Evolutionary conservation across 1,140 invertebrate genomes (phyloP).

Genomic region (Panulirus ornatus): DNA sequence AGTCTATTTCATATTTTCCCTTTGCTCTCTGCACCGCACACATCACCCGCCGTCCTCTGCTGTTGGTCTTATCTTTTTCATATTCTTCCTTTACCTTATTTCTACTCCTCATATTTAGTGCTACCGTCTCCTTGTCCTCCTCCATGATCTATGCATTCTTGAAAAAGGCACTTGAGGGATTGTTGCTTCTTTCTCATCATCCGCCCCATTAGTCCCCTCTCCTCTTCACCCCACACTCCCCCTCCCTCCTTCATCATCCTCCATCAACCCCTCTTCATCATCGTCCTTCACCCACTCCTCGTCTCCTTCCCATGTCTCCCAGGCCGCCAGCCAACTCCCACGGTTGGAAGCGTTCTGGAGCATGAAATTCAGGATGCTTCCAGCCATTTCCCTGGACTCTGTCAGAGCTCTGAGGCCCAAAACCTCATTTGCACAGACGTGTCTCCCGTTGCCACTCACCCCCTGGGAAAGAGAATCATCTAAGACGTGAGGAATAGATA

Average conservation of each 20-base stretch:
- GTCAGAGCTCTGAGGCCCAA: neutral
- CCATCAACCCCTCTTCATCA: neutral
- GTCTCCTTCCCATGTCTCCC: neutral
- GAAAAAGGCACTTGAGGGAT: too few relatives aligned
- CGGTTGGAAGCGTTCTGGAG: neutral
- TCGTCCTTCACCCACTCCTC: neutral
- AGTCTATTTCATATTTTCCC: too few relatives aligned
- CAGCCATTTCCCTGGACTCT: slow-evolving; percentile 19
- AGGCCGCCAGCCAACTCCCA: neutral
- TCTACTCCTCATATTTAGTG: too few relatives aligned
- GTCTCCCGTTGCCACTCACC: too few relatives aligned
- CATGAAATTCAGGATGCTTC: slow-evolving; percentile 39
- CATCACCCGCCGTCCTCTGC: too few relatives aligned
- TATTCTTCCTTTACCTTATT: too few relatives aligned
- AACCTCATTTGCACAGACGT: neutral
- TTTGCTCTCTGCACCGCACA: neutral
- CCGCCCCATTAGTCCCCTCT: neutral
- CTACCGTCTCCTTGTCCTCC: too few relatives aligned
- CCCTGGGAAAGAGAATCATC: too few relatives aligned
- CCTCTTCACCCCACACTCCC: neutral
- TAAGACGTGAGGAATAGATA: too few relatives aligned
- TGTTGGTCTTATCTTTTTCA: too few relatives aligned
- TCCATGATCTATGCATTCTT: too few relatives aligned
- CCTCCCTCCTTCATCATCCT: neutral
- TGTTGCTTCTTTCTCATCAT: neutral